Evolutionary conservation across 1,140 invertebrate genomes (phyloP).

Genomic region (Drosophila bifasciata): DNA sequence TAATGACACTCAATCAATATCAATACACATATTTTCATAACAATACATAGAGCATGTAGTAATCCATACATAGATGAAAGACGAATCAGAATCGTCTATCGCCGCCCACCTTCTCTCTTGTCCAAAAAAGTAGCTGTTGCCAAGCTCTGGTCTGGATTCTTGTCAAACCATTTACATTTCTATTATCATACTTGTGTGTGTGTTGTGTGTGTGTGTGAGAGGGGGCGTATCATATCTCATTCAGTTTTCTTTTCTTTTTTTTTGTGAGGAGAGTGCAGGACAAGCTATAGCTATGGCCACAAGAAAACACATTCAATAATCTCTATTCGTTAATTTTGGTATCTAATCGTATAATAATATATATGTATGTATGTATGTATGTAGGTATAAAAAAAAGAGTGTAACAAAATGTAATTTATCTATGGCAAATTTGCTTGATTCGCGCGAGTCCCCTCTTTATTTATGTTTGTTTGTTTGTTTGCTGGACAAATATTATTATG

Average conservation of each 20-base stretch:
- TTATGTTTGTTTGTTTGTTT: background rate
- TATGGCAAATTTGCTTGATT: constrained; percentile 11
- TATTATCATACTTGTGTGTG: too few relatives aligned
- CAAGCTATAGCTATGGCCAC: constrained; percentile 27
- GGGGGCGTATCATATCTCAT: too few relatives aligned
- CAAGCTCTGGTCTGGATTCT: too few relatives aligned
- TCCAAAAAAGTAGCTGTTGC: too few relatives aligned
- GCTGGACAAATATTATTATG: background rate
- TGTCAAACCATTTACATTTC: too few relatives aligned
- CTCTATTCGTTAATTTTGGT: constrained; percentile 35
- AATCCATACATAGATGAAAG: constrained; percentile 29
- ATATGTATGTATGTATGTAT: constrained; percentile 10
- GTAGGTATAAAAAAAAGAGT: constrained; percentile 1
- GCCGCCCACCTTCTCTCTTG: too few relatives aligned
- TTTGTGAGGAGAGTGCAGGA: constrained; percentile 31
- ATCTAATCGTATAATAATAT: constrained; percentile 28
- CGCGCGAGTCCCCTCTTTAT: too few relatives aligned
- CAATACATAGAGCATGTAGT: constrained; percentile 75
- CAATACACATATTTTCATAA: constrained; percentile 69
- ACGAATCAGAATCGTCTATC: too few relatives aligned
- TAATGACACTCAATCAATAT: constrained; percentile 75
- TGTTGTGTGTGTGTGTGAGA: too few relatives aligned
- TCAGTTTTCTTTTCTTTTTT: too few relatives aligned
- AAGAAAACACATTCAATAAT: constrained; percentile 29
- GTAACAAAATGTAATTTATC: constrained; percentile 28